Conservation (phyloP, 2,888 invertebrate genomes). For the Cyrtodaria siliqua region DNA sequence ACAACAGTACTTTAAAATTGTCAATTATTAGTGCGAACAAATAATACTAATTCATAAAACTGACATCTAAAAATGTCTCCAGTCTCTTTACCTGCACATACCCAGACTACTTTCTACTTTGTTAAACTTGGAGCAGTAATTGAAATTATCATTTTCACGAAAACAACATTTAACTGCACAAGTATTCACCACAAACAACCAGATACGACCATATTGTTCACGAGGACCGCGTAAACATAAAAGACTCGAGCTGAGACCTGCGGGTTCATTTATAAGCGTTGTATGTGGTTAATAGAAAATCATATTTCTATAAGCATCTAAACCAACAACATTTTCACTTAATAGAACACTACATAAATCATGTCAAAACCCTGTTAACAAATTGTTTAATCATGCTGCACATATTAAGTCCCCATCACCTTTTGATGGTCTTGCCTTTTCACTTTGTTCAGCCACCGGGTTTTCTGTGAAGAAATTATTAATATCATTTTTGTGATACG, state of each 20-base stretch:
- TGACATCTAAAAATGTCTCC: too few species aligned
- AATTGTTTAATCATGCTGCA: slow-evolving; percentile 57
- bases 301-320: slow-evolving; percentile 36
- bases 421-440: slow-evolving; percentile 42
- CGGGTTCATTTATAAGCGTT: slow-evolving; percentile 17
- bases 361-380: slow-evolving; percentile 60
- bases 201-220: too few species aligned
- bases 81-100: too few species aligned
- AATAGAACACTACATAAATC: slow-evolving; percentile 61
- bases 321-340: slow-evolving; percentile 55
- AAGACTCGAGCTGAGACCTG: neutral
- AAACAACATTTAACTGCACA: too few species aligned
- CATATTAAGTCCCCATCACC: slow-evolving; percentile 38
- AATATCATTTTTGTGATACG: slow-evolving; percentile 51
- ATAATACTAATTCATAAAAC: too few species aligned
- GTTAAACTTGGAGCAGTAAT: too few species aligned
- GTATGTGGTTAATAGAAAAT: slow-evolving; percentile 52
- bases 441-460: slow-evolving; percentile 42
- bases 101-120: too few species aligned
- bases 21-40: too few species aligned
- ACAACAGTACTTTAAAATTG: too few species aligned
- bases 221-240: too few species aligned
- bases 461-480: slow-evolving; percentile 46
- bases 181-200: too few species aligned
- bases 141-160: too few species aligned